These are phyloP conservation scores for Eciton burchellii DNA, from an alignment of 1,140 invertebrate species.

Conservation along the genomic window DNA sequence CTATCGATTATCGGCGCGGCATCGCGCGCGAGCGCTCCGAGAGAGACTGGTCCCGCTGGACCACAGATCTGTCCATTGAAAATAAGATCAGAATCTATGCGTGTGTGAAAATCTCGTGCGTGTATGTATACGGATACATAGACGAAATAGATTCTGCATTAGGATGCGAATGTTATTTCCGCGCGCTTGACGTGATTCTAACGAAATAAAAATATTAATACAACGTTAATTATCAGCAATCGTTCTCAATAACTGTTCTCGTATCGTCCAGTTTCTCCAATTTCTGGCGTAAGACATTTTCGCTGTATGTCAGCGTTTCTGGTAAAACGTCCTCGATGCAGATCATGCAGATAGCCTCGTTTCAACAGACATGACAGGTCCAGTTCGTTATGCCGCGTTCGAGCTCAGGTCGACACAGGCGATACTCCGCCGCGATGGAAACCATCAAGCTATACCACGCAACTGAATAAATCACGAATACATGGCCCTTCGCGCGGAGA, in stretches of 20 bases:
- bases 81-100: too few relatives aligned
- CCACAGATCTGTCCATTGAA: neutral
- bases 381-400: conserved; percentile 32
- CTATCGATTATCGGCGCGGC: neutral
- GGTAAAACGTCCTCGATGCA: neutral
- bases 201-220: too few relatives aligned
- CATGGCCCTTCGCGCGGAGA: conserved; percentile 1
- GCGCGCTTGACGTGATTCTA: too few relatives aligned
- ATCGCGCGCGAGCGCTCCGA: neutral
- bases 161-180: too few relatives aligned
- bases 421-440: conserved; percentile 36
- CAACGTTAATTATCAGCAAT: too few relatives aligned
- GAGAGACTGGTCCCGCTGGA: neutral
- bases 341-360: conserved; percentile 2
- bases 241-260: too few relatives aligned
- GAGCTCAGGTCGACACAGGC: conserved; percentile 30
- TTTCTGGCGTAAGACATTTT: too few relatives aligned
- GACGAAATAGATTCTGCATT: too few relatives aligned
- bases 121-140: too few relatives aligned
- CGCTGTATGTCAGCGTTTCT: too few relatives aligned
- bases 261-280: too few relatives aligned
- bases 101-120: too few relatives aligned
- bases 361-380: neutral
- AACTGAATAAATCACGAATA: conserved; percentile 53
- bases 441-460: conserved; percentile 41